Conservation (phyloP, 2,113 vertebrate species). For the Barbus barbus region DNA sequence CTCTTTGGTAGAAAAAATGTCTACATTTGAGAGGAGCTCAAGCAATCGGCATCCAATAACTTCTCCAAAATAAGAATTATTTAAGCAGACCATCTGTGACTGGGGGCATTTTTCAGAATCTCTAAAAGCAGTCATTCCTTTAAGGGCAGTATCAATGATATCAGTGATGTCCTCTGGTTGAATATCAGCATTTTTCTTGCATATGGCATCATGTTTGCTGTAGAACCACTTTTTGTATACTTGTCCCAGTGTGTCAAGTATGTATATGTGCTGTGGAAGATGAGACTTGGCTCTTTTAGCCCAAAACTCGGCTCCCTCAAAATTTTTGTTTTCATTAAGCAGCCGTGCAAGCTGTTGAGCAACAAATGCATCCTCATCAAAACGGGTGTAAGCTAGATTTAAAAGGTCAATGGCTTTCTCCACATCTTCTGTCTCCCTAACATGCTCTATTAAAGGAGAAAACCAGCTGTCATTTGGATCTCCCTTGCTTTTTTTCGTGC, state of each 20-base stretch:
- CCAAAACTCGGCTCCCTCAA: constrained; percentile 77
- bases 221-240: constrained; percentile 81
- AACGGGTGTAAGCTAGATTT: constrained; percentile 67
- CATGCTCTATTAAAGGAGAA: constrained; percentile 79
- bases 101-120: constrained; percentile 70
- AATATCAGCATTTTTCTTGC: constrained; percentile 33
- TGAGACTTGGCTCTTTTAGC: constrained; percentile 69
- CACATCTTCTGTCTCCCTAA: constrained; percentile 64
- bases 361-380: constrained; percentile 76
- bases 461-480: constrained; percentile 76
- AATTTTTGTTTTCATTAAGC: constrained; percentile 72
- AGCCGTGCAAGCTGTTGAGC: constrained; percentile 83
- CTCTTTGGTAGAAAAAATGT: constrained; percentile 64
- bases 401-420: constrained; percentile 75
- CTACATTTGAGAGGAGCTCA: constrained; percentile 68
- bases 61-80: constrained; percentile 74
- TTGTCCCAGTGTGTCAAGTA: constrained; percentile 84
- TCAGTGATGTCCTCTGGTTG: constrained; percentile 49
- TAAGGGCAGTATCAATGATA: constrained; percentile 73
- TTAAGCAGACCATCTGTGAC: constrained; percentile 68
- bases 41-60: constrained; percentile 78
- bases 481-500: constrained; percentile 75
- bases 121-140: constrained; percentile 76
- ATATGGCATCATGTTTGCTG: constrained; percentile 65
- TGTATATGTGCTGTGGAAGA: constrained; percentile 75